A percentile compares a stretch with the other conserved stretches of the same genome.
phyloP scores from a whole-genome alignment of 2,888 invertebrate species.

The Choristoneura rosaceana region DNA sequence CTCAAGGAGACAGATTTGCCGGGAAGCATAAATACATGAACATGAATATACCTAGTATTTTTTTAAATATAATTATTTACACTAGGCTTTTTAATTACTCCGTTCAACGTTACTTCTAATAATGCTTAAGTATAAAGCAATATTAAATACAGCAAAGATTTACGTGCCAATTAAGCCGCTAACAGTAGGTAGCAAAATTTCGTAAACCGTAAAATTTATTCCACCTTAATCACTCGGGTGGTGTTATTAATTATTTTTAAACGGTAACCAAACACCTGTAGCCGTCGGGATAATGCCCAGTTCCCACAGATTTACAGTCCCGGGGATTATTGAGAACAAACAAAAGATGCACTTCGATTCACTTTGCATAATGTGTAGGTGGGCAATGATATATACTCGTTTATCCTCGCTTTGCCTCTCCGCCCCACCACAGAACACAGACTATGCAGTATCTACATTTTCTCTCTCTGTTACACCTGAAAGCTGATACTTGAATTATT shows the following conservation, averaged over 20 bases:
- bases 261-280: constrained; percentile 47
- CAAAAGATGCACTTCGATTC: constrained; percentile 49
- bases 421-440: constrained; percentile 35
- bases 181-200: constrained; percentile 31
- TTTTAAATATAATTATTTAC: neutral
- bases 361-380: constrained; percentile 55
- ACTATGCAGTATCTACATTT: constrained; percentile 1
- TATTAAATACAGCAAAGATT: constrained; percentile 22
- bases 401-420: constrained; percentile 47
- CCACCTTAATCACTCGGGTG: constrained; percentile 22
- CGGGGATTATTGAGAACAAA: constrained; percentile 52
- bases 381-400: constrained; percentile 49
- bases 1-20: neutral
- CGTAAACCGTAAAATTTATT: constrained; percentile 26
- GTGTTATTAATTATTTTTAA: constrained; percentile 40
- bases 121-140: constrained; percentile 10
- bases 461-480: neutral
- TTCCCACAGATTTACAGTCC: constrained; percentile 44
- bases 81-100: neutral
- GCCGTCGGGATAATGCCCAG: constrained; percentile 45
- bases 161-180: constrained; percentile 24
- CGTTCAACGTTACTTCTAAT: neutral
- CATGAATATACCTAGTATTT: neutral
- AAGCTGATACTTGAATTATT: too few species aligned
- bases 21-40: neutral